Evolutionary conservation across 2,113 vertebrate genomes (phyloP), one percentile per base, ranked within the genome.

Genomic region (Hiodon alosoides): DNA sequence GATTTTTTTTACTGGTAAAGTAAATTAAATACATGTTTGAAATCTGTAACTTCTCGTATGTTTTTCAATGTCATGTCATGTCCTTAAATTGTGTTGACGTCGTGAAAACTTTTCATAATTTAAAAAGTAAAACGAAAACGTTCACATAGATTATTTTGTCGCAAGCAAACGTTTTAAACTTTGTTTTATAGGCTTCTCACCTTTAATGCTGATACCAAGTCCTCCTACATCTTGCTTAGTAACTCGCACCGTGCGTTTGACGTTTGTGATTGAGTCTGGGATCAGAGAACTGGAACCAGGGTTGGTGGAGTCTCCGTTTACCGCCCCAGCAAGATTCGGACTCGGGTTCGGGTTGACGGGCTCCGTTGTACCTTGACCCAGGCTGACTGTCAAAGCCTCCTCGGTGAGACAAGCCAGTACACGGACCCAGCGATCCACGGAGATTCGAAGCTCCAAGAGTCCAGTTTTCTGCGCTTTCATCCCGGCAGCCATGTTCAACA

Each of bases 181-280:
- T 64, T 64, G 61, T 17, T 64, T 64, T 31, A 31, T 2, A 31
- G 31, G 61, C 61, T 64, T 17, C 61, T 64, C 61, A 95, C 96
- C 96, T 93, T 98, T 98, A 79, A 97, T 98, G 85, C 96, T 98
- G 87, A 97, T 97, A 67, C 96, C 95, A 79, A 97, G 93, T 61
- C 96, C 96, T 62, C 96, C 96, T 11, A 95, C 94, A 61, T 97
- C 96, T 85, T 98, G 95, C 88, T 98, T 98, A 77, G 93, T 94
- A 67, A 98, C 92, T n/a, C 95, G 88, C 86, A 98, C 96, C n/a
- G 94, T 94, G 84, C 96, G 92, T 89, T 94, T 92, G 86, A 95
- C 90, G 90, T 95, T 96, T 86, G 93, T 92, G 85, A 95, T 93
- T 75, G 94, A 91, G 81, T 97, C 94, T 52, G 95, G 94, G 82